Conservation (phyloP, 2,113 vertebrate species). For the Panthera uncia region DNA sequence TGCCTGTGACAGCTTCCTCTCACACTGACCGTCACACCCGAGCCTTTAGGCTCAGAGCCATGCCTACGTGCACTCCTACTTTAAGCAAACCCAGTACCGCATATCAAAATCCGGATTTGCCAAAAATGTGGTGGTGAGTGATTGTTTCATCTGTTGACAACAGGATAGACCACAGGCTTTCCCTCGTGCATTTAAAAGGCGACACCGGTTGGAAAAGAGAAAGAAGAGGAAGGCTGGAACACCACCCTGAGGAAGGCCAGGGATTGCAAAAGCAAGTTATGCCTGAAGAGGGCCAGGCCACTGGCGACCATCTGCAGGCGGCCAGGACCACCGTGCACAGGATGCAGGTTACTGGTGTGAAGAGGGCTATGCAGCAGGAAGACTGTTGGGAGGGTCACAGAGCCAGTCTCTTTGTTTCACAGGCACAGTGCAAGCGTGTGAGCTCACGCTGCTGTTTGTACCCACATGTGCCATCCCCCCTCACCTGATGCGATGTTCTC, state of each 20-base stretch:
- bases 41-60: neutral
- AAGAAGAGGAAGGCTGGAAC: neutral
- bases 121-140: neutral
- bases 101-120: neutral
- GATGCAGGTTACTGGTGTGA: neutral
- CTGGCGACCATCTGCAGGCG: neutral
- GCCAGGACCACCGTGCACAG: rapidly evolving
- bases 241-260: neutral
- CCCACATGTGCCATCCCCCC: neutral
- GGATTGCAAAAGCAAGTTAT: neutral
- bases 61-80: neutral
- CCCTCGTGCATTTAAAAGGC: neutral
- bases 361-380: neutral
- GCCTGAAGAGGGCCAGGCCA: rapidly evolving
- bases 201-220: neutral
- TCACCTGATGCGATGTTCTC: too few species aligned
- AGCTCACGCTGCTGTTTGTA: neutral
- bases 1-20: neutral
- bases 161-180: neutral
- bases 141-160: constrained; percentile 17
- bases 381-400: neutral
- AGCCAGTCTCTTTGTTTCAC: neutral
- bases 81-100: neutral
- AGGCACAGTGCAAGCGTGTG: neutral
- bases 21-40: neutral